A percentile compares a stretch with the other conserved stretches of the same genome.
These are phyloP conservation scores for Gobio gobio DNA, from an alignment of 2,113 vertebrate genomes.

Conservation along the genomic window DNA sequence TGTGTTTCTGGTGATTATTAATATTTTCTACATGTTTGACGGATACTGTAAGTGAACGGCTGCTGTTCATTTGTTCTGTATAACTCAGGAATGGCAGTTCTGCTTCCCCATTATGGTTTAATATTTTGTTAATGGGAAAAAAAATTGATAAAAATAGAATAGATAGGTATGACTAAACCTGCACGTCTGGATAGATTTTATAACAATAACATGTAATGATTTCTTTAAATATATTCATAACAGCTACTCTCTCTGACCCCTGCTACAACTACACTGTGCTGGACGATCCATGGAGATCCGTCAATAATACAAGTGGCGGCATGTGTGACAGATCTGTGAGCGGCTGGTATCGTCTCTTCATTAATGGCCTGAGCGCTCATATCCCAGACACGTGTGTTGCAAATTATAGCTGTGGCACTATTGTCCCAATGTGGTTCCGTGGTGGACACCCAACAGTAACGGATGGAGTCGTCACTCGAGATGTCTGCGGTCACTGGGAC, in stretches of 20 bases:
- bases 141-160: neutral
- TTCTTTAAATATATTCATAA: neutral
- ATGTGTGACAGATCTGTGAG: rapidly evolving
- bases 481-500: no score
- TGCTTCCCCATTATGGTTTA: neutral
- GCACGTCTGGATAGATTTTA: neutral
- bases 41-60: neutral
- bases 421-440: neutral
- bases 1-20: neutral
- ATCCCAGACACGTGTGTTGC: slow-evolving; percentile 51
- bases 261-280: slow-evolving; percentile 21
- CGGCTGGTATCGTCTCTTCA: slow-evolving; percentile 20
- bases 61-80: neutral
- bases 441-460: no score
- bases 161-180: neutral
- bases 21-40: neutral
- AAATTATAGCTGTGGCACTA: slow-evolving; percentile 30
- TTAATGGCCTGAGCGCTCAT: neutral
- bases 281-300: slow-evolving; percentile 4
- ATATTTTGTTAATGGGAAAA: neutral
- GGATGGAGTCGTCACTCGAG: no score
- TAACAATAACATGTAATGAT: neutral
- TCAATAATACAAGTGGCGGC: neutral
- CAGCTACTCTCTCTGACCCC: neutral
- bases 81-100: neutral